phyloP scores from a whole-genome alignment of 2,113 vertebrate species.

The Physeter macrocephalus region DNA sequence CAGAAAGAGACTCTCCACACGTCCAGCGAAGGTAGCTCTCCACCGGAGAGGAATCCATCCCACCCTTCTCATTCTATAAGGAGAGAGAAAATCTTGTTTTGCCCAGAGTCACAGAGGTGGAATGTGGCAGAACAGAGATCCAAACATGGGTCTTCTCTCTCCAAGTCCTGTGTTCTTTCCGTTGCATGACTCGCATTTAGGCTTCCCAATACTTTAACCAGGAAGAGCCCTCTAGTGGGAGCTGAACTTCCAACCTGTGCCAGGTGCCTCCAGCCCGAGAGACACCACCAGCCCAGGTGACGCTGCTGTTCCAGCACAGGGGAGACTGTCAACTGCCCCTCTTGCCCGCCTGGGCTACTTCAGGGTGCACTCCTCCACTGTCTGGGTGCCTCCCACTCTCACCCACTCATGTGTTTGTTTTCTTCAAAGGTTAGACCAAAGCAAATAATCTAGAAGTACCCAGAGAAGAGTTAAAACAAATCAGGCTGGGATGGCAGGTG shows the following conservation, averaged over 20 bases:
- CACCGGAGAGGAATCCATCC: neutral
- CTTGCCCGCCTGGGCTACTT: neutral
- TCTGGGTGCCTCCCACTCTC: neutral
- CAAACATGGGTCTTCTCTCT: neutral
- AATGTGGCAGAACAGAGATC: neutral
- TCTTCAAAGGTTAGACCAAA: neutral
- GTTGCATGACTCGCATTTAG: neutral
- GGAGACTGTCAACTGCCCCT: neutral
- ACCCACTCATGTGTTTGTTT: neutral
- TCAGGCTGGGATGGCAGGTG: neutral
- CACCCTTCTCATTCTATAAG: neutral
- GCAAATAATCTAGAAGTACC: neutral
- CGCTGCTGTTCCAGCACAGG: too few relatives aligned
- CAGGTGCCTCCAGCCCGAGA: neutral
- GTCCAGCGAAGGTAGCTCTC: rapidly evolving
- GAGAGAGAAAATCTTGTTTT: neutral
- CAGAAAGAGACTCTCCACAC: neutral
- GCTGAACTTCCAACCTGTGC: too few relatives aligned
- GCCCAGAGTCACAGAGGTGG: neutral
- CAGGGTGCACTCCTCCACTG: neutral
- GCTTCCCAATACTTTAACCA: neutral
- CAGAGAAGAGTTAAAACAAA: neutral
- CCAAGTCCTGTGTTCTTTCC: neutral
- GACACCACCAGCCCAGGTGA: too few relatives aligned
- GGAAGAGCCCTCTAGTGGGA: neutral